Conservation (phyloP, 2,113 vertebrate genomes). For the Megaleporinus macrocephalus region DNA sequence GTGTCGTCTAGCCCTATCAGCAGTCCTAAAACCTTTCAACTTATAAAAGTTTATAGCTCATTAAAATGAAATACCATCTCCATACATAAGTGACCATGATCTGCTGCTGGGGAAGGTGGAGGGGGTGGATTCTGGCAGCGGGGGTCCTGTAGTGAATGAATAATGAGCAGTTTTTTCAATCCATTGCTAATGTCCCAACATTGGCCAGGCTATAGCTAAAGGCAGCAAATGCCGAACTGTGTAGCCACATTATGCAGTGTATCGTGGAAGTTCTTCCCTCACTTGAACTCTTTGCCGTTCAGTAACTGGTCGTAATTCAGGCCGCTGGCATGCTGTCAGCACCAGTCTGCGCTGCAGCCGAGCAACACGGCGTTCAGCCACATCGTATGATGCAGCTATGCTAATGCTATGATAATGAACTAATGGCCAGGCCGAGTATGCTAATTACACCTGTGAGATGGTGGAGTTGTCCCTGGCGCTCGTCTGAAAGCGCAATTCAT, state of each 20-base stretch:
- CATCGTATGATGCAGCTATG: background rate
- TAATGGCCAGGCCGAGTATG: slow-evolving; percentile 32
- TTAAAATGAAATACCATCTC: too few species aligned
- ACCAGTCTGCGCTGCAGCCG: background rate
- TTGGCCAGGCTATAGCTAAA: background rate
- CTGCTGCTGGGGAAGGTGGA: too few species aligned
- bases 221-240: background rate
- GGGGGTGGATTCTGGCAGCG: too few species aligned
- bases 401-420: slow-evolving; percentile 29
- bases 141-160: background rate
- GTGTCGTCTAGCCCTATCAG: too few species aligned
- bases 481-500: slow-evolving; percentile 30
- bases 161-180: background rate
- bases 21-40: too few species aligned
- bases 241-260: background rate
- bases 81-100: too few species aligned
- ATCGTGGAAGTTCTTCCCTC: background rate
- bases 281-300: background rate
- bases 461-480: slow-evolving; percentile 23
- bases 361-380: background rate
- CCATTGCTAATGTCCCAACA: background rate
- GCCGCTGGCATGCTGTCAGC: background rate
- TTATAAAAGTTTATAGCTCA: too few species aligned
- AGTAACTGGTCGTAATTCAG: slow-evolving; percentile 25
- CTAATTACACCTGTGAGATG: slow-evolving; percentile 33